These are phyloP conservation scores for Temnothorax rugatulus DNA, from an alignment of 2,888 invertebrate genomes.

Conservation along the genomic window DNA sequence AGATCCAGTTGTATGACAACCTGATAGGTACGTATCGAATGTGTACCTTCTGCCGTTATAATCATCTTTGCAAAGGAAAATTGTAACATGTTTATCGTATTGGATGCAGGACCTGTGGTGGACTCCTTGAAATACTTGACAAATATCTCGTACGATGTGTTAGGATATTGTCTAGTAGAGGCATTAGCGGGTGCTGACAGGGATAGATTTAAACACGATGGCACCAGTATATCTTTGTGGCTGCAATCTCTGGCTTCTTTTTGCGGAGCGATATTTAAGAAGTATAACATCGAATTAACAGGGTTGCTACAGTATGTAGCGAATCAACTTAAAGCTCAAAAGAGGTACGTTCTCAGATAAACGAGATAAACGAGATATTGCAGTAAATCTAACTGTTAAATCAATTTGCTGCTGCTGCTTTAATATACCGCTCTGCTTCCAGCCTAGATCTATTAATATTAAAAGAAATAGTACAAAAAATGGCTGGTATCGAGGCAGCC, in stretches of 20 bases:
- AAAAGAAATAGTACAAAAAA: slow-evolving; percentile 99
- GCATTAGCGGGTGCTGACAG: slow-evolving; percentile 93
- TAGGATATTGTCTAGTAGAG: slow-evolving; percentile 98
- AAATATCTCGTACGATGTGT: slow-evolving; percentile 97
- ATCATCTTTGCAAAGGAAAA: neutral
- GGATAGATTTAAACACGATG: slow-evolving; percentile 94
- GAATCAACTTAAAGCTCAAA: slow-evolving; percentile 98
- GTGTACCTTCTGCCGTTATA: neutral
- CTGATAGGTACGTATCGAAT: slow-evolving; percentile 89
- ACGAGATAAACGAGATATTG: neutral
- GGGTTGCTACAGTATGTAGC: slow-evolving; percentile 98
- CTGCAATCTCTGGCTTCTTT: slow-evolving; percentile 97
- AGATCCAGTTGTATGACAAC: slow-evolving; percentile 98
- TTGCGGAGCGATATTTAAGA: slow-evolving; percentile 98
- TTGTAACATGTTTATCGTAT: neutral
- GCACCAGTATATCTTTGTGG: slow-evolving; percentile 97
- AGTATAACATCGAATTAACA: slow-evolving; percentile 98
- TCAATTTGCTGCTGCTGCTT: slow-evolving; percentile 7
- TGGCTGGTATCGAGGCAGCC: slow-evolving; percentile 99
- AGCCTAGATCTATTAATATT: slow-evolving; percentile 96
- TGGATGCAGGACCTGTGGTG: slow-evolving; percentile 92
- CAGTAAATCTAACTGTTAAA: neutral
- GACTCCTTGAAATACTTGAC: slow-evolving; percentile 99
- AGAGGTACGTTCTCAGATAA: slow-evolving; percentile 89
- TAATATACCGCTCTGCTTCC: slow-evolving; percentile 73